phyloP scores from a whole-genome alignment of 2,797 vertebrate genomes.

The Capromys pilorides region DNA sequence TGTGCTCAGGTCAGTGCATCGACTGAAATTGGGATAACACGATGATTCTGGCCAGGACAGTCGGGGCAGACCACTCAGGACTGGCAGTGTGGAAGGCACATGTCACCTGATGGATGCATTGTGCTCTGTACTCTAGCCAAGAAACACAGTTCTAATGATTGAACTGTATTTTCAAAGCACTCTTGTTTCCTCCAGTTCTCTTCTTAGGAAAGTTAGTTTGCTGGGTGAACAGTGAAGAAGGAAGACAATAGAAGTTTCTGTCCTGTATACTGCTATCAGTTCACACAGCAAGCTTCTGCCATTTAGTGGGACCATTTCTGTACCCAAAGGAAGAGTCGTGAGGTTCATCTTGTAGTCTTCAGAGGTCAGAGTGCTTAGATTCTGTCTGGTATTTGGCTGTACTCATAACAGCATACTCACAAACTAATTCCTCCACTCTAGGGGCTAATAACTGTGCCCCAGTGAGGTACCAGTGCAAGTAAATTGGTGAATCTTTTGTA shows the following conservation, averaged over 20 bases:
- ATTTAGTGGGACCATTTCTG: not conserved
- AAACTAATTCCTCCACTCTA: slow-evolving; percentile 51
- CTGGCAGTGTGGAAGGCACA: not conserved
- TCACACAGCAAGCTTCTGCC: not conserved
- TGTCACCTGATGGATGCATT: too few relatives aligned
- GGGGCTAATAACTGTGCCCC: slow-evolving; percentile 51
- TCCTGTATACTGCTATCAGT: slow-evolving; percentile 1
- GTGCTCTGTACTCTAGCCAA: too few relatives aligned
- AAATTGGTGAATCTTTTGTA: slow-evolving; percentile 50
- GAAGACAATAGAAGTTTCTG: not conserved
- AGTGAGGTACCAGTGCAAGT: slow-evolving; percentile 58
- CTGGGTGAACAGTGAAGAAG: not conserved
- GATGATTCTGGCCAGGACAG: not conserved
- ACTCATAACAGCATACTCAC: slow-evolving; percentile 35
- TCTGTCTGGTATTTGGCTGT: slow-evolving; percentile 24
- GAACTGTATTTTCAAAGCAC: not conserved
- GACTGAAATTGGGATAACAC: not conserved
- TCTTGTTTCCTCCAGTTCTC: not conserved
- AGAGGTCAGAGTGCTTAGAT: slow-evolving; percentile 25
- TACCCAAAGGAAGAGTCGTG: not conserved
- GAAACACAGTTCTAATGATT: not conserved
- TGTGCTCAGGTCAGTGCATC: not conserved
- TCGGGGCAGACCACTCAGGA: not conserved
- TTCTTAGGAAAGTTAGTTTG: slow-evolving; percentile 15
- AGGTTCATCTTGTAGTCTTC: not conserved